Evolutionary conservation across 1,140 invertebrate genomes (phyloP).

Genomic region (Macrotrachela quadricornifera): DNA sequence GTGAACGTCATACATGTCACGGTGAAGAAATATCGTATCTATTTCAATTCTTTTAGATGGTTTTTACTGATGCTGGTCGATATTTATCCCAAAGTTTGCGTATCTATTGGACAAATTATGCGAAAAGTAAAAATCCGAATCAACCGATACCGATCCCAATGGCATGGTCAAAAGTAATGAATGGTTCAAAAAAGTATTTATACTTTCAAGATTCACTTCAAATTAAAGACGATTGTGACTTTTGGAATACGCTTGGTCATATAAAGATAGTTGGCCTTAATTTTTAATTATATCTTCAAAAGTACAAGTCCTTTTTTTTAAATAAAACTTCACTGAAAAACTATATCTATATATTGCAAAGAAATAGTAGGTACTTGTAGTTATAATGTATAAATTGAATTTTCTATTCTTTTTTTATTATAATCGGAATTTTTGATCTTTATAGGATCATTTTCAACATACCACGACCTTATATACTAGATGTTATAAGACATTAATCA

Average conservation of each 20-base stretch:
- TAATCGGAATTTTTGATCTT: too few species aligned
- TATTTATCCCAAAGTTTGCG: conserved; percentile 13
- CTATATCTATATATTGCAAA: too few species aligned
- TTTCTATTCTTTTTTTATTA: too few species aligned
- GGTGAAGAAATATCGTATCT: conserved; percentile 5
- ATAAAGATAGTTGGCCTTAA: too few species aligned
- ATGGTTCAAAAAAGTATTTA: neutral
- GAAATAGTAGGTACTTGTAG: too few species aligned
- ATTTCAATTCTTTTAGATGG: neutral
- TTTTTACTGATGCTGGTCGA: conserved; percentile 10
- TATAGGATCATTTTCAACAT: too few species aligned
- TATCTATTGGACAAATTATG: conserved; percentile 21
- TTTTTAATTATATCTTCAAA: too few species aligned
- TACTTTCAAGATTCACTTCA: neutral
- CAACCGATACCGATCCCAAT: neutral
- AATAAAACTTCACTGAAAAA: too few species aligned
- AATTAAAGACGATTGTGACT: neutral
- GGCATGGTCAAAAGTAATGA: neutral
- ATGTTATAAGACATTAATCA: too few species aligned
- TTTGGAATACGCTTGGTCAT: conserved; percentile 4
- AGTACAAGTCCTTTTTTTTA: too few species aligned
- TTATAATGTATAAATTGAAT: too few species aligned
- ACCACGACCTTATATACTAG: too few species aligned
- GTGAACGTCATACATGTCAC: conserved; percentile 4
- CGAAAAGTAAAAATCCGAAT: conserved; percentile 8